Evolutionary conservation across 2,113 vertebrate species (phyloP), one percentile per base, ranked within the genome.

Genomic region (Pundamilia nyererei): DNA sequence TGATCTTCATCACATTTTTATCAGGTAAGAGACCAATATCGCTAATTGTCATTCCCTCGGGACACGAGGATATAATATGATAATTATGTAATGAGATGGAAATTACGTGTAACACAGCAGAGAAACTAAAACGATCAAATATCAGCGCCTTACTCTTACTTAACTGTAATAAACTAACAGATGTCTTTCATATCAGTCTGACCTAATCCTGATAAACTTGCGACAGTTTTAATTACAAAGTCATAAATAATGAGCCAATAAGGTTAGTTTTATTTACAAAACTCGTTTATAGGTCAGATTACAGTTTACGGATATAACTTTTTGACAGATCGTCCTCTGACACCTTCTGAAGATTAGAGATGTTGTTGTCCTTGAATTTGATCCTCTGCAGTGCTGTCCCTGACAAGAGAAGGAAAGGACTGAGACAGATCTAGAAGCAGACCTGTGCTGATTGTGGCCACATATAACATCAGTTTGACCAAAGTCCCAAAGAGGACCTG

Each of bases 321-420:
- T 45, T 82, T 3, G 19, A 86, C 26, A 95, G 42, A 53, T 95
- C 70, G 4, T 82, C 53, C 9, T 85, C 2, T 26, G 81, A 82
- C 9, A 95, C 90, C 4, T 85, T 60, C 9, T 84, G 72, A 95
- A 90, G n/a, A 92, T 42, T 4, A 95, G 83, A 83, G 84, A 84
- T 33, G 56, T 60, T 33, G 86, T 35, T 2, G 9, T 92, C 3
- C 24, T 3, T 33, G 9, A 19, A 1, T 51, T 40, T 1, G 33
- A 65, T 42, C 11, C 1, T 38, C 10, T 3, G 1, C 2, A 1
- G 12, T 14, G 0, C 3, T 2, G 10, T 15, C 12, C 0, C 92
- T 95, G 2, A 14, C 13, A 38, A 70, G 13, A 38, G 3, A 21
- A 13, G 7, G 0, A 6, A 15, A 70, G 5, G 12, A 65, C 35